Percentiles rank a stretch among this genome's conserved stretches.
phyloP scores from a whole-genome alignment of 2,797 vertebrate genomes.

The Linurgus olivaceus region DNA sequence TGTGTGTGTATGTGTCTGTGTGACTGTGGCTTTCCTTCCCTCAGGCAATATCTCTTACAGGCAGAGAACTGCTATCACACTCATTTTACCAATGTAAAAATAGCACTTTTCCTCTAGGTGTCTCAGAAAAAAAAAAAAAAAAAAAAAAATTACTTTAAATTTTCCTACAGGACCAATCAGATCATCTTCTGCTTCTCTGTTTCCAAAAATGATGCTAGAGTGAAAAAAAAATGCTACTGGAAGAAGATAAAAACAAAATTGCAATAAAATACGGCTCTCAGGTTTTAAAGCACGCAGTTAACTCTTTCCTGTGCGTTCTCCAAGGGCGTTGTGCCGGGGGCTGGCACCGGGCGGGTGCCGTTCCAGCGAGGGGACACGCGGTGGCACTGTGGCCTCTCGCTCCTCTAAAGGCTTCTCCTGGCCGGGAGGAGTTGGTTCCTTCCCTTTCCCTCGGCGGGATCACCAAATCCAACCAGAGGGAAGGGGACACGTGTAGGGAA shows the following conservation, averaged over 20 bases:
- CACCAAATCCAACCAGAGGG: fast-evolving
- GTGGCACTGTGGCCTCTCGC: not conserved
- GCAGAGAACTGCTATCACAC: not conserved
- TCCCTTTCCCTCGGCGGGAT: not conserved
- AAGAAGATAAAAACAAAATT: not conserved
- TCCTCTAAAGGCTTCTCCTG: fast-evolving
- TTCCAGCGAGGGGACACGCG: not conserved
- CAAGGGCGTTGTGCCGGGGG: fast-evolving
- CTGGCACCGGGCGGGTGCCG: fast-evolving
- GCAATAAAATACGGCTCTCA: fast-evolving
- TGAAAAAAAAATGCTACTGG: not conserved
- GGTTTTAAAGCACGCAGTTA: not conserved
- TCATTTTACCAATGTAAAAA: not conserved
- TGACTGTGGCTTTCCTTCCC: not conserved
- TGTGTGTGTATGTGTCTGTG: fast-evolving
- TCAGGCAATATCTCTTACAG: not conserved
- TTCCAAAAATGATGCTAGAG: not conserved
- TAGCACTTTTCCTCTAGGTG: not conserved
- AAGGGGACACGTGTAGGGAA: not conserved
- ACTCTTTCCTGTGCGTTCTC: not conserved
- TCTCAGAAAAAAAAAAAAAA: not conserved
- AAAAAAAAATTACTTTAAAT: not conserved
- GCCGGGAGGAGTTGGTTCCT: fast-evolving
- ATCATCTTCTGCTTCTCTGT: not conserved
- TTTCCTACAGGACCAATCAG: not conserved